These are phyloP conservation scores for Azorinus chamasolen DNA, from an alignment of 2,888 invertebrate species.

Conservation along the genomic window DNA sequence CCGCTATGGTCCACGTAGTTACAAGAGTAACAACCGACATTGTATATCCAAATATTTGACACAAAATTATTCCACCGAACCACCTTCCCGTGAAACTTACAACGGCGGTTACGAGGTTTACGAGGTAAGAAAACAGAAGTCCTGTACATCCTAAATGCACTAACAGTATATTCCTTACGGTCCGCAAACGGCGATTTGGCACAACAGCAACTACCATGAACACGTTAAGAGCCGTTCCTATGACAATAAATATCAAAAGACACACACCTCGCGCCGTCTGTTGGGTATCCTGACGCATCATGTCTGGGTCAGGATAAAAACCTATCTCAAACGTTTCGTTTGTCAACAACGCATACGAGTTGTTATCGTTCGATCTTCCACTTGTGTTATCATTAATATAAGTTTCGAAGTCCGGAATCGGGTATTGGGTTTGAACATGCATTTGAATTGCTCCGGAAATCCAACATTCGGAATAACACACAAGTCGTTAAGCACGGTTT, in stretches of 20 bases:
- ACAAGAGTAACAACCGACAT: constrained; percentile 69
- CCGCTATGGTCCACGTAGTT: constrained; percentile 77
- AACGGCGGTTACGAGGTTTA: constrained; percentile 66
- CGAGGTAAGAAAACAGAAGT: constrained; percentile 60
- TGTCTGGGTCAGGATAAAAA: constrained; percentile 26
- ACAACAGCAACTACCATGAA: constrained; percentile 76
- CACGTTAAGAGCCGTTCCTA: constrained; percentile 68
- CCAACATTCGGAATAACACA: too few species aligned
- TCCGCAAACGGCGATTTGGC: constrained; percentile 73
- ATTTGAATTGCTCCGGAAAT: constrained; percentile 20
- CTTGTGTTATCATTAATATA: constrained; percentile 47
- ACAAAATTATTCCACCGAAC: constrained; percentile 70
- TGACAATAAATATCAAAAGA: constrained; percentile 66
- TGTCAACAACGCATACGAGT: constrained; percentile 2
- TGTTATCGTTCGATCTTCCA: constrained; percentile 15
- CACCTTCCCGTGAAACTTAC: constrained; percentile 71
- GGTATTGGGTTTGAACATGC: constrained; percentile 49
- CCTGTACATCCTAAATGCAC: constrained; percentile 76
- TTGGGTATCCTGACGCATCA: constrained; percentile 19
- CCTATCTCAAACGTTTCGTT: constrained; percentile 26
- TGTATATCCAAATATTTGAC: constrained; percentile 73
- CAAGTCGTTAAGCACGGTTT: too few species aligned
- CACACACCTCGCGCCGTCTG: constrained; percentile 68
- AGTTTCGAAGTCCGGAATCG: constrained; percentile 41
- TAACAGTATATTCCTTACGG: constrained; percentile 74